Base-by-base conservation (phyloP, 2,888 invertebrate species). In the Aphrophora alni region DNA sequence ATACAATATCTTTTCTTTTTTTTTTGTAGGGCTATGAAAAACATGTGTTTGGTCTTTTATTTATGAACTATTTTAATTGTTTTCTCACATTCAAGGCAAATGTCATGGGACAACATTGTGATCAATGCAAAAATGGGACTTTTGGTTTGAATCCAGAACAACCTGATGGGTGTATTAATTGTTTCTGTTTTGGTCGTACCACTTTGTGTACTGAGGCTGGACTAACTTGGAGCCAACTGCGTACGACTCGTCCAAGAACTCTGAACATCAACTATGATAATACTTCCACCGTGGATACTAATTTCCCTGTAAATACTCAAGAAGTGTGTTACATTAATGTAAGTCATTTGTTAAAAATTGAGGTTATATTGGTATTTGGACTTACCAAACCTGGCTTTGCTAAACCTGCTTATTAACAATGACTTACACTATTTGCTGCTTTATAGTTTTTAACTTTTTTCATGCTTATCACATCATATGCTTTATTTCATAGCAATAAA, bases 171-270 rank as follows among this genome's bases (percentile, higher is more conserved):
- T 99, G 99, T 88, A 97, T 97, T 0, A 93, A 94, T 81, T 99
- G 99, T 88, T 99, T 98, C 91, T 99, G 99, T 89, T 99, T 98
- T 89, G 96, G 95, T 0, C 91, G 97, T 86, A 94, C 95, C 75
- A 90, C 92, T 3, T 91, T 91, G 78, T 99, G 98, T 88, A 89
- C 91, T 44, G 96, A 97, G 88, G 95, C 97, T 0, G 91, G 92
- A 28, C 92, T 95, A 82, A 93, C 95, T 0, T 96, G 98, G 93
- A 95, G 94, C 12, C 94, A 95, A 87, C 92, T 95, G 68, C 91
- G 93, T 86, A 89, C 91, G 75, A 87, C 89, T 79, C 84, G 86
- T 71, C 84, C 84, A n/a, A 86, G 91, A 68, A 84, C 84, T 10
- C 83, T 87, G 5, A 78, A 81, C 26, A 84, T 87, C 26, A 85